Base-by-base conservation (phyloP, 1,140 invertebrate genomes). In the Atta texana region DNA sequence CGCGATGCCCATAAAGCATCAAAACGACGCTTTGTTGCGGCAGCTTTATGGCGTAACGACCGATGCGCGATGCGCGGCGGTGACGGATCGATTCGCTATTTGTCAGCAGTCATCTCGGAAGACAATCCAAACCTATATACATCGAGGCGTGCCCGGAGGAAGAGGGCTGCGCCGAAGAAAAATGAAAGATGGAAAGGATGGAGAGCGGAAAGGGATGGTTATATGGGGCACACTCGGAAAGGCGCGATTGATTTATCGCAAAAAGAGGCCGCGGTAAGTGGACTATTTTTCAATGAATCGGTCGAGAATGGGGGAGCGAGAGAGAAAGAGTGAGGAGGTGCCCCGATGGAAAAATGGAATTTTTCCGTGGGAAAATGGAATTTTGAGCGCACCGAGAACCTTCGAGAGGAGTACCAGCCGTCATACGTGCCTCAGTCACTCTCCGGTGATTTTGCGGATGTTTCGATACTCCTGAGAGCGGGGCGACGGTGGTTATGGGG, bases 361-460 rank as follows among this genome's bases (percentile, higher is more conserved):
- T 84, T 89, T 75, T 74, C 69, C 88, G 49, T 53, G 59, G 77
- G 87, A 90, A 93, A 94, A 93, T 93, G 92, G 92, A 94, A 93
- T 93, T 92, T 87, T 91, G 86, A 88, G 82, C 81, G 71, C 76
- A 86, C 31, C 71, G 69, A 34, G 53, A 61, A 84, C 77, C 31
- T 63, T 7, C 66, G 80, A 28, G 31, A 84, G 49, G 18, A 51
- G 68, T 61, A 39, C 55, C 80, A 74, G 78, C 87, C 91, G 91
- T 94, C 92, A 94, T 94, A 94, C 93, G 94, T 93, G 93, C 89
- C 87, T 92, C 90, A 91, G 93, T 94, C 92, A 94, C 88, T 90
- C 90, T 92, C 88, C 91, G 92, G 88, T 93, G 94, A 94, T 94
- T 94, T 93, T 88, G 88, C 85, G 86, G 82, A 88, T 90, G 92